These are phyloP conservation scores for Anarsia innoxiella DNA, from an alignment of 2,888 invertebrate species.

Conservation along the genomic window DNA sequence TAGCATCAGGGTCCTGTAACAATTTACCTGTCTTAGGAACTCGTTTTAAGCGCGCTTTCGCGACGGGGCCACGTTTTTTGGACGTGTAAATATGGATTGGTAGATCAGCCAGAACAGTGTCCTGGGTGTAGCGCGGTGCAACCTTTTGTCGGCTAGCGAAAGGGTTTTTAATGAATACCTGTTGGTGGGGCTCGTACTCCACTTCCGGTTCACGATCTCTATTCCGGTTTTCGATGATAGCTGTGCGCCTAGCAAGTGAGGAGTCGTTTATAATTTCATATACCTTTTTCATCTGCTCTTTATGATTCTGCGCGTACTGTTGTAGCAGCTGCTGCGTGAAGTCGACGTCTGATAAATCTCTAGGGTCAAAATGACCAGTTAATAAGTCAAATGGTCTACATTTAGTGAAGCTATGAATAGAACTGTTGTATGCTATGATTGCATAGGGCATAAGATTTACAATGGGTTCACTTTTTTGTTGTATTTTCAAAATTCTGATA, in stretches of 20 bases:
- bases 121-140: constrained; percentile 14
- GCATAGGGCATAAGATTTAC: constrained; percentile 16
- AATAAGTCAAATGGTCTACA: constrained; percentile 23
- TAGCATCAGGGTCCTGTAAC: background rate
- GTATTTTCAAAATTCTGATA: too few relatives aligned
- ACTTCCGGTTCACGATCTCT: background rate
- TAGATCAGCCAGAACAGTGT: constrained; percentile 12
- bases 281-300: background rate
- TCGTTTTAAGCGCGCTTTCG: constrained; percentile 13
- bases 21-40: background rate
- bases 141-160: constrained; percentile 10
- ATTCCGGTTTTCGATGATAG: background rate
- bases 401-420: too few relatives aligned
- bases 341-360: constrained; percentile 18
- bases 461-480: constrained; percentile 8
- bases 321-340: constrained; percentile 17
- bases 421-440: too few relatives aligned
- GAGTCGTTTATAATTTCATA: background rate
- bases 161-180: too few relatives aligned
- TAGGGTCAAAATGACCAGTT: constrained; percentile 22
- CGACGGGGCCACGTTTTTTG: background rate
- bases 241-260: background rate
- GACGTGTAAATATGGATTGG: constrained; percentile 11
- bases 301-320: constrained; percentile 18
- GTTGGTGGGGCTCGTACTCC: background rate